These are phyloP conservation scores for Peromyscus eremicus DNA, from an alignment of 2,797 vertebrate species.

Conservation along the genomic window DNA sequence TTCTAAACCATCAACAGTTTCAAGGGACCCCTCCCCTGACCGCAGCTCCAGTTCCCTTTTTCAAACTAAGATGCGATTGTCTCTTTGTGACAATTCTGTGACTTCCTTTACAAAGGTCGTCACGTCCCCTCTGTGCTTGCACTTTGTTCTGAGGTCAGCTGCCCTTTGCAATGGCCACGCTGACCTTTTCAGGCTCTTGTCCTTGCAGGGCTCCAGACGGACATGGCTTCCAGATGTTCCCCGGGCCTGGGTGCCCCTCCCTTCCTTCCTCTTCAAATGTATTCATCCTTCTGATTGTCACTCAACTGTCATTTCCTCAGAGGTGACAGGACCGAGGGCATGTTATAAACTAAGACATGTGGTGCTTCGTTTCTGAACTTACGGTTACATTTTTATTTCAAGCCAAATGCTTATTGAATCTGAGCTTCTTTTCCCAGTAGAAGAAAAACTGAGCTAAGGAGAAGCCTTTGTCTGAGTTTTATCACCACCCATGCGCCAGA, in stretches of 20 bases:
- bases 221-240: neutral
- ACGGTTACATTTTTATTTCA: neutral
- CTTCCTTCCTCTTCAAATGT: neutral
- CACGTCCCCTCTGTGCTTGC: neutral
- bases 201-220: neutral
- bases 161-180: fast-evolving
- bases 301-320: neutral
- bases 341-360: neutral
- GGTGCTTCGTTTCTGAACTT: neutral
- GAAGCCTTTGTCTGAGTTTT: neutral
- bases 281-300: neutral
- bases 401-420: neutral
- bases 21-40: neutral
- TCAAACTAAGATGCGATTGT: neutral
- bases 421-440: neutral
- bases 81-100: neutral
- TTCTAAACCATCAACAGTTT: neutral
- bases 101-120: neutral
- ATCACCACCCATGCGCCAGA: neutral
- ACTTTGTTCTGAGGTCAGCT: fast-evolving
- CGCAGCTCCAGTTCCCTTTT: neutral
- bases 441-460: neutral
- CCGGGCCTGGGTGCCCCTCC: neutral
- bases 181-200: neutral
- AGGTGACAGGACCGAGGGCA: neutral